These are phyloP conservation scores for Odocoileus virginianus DNA, from an alignment of 2,113 vertebrate species.

Conservation along the genomic window DNA sequence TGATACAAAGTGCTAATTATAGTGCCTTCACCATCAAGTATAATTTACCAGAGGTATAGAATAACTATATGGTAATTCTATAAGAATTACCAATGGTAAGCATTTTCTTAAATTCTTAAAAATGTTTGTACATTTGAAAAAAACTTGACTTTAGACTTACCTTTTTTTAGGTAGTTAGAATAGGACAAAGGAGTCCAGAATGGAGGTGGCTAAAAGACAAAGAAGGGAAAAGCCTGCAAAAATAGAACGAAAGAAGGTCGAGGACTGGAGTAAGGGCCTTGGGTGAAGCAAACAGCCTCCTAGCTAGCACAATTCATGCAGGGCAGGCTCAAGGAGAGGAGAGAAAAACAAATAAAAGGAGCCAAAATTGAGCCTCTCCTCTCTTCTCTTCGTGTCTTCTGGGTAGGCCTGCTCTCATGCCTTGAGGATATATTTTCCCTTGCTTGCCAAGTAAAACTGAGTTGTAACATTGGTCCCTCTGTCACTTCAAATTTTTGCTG, in stretches of 20 bases:
- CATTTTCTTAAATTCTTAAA: background rate
- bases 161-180: background rate
- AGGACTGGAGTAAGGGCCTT: background rate
- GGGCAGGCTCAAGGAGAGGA: background rate
- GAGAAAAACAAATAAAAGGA: background rate
- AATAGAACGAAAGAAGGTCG: background rate
- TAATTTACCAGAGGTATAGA: background rate
- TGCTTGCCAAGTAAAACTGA: background rate
- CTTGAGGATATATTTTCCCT: background rate
- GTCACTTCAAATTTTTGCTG: background rate
- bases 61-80: background rate
- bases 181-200: background rate
- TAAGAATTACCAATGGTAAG: background rate
- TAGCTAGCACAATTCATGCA: background rate
- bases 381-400: background rate
- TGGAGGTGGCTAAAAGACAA: background rate
- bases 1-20: background rate
- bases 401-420: accelerated
- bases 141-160: background rate
- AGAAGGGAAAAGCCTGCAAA: background rate
- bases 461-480: background rate
- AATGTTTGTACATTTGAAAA: background rate
- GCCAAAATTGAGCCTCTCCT: background rate
- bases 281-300: background rate
- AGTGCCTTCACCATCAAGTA: background rate